Evolutionary conservation across 1,140 invertebrate species (phyloP).

Genomic region (Temnothorax curvispinosus): DNA sequence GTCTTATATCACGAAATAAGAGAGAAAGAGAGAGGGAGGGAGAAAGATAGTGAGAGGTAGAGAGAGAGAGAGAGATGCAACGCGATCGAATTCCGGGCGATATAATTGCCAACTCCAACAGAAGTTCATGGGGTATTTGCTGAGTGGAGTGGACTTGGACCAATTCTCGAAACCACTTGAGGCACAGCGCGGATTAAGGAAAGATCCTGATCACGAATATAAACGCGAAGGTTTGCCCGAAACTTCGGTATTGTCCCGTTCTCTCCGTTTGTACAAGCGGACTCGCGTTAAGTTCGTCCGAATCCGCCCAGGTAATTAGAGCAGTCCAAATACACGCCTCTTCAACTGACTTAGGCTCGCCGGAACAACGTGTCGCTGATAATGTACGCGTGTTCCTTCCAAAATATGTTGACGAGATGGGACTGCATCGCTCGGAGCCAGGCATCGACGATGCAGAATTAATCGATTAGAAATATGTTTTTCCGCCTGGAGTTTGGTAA

Average conservation of each 20-base stretch:
- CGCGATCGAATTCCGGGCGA: constrained; percentile 32
- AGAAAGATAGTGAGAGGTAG: background rate
- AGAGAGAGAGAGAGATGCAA: background rate
- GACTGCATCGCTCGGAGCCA: background rate
- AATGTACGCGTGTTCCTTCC: background rate
- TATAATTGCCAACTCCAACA: constrained; percentile 69
- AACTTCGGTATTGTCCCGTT: constrained; percentile 66
- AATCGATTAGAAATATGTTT: constrained; percentile 52
- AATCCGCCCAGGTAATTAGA: constrained; percentile 70
- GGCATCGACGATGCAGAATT: constrained; percentile 32
- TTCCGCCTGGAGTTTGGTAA: constrained; percentile 18
- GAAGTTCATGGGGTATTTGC: constrained; percentile 57
- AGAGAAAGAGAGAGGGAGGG: background rate
- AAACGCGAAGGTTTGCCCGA: constrained; percentile 58
- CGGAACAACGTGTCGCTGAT: constrained; percentile 4
- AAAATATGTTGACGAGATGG: constrained; percentile 1
- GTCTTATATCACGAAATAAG: background rate
- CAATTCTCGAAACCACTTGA: constrained; percentile 69
- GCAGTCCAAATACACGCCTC: constrained; percentile 61
- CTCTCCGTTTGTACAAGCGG: constrained; percentile 58
- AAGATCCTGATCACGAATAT: constrained; percentile 73
- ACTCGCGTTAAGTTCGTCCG: constrained; percentile 62
- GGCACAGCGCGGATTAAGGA: constrained; percentile 68
- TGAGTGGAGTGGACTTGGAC: constrained; percentile 64
- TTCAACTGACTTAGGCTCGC: constrained; percentile 45